Evolutionary conservation across 2,797 vertebrate genomes (phyloP).

Genomic region (Nothura maculosa): DNA sequence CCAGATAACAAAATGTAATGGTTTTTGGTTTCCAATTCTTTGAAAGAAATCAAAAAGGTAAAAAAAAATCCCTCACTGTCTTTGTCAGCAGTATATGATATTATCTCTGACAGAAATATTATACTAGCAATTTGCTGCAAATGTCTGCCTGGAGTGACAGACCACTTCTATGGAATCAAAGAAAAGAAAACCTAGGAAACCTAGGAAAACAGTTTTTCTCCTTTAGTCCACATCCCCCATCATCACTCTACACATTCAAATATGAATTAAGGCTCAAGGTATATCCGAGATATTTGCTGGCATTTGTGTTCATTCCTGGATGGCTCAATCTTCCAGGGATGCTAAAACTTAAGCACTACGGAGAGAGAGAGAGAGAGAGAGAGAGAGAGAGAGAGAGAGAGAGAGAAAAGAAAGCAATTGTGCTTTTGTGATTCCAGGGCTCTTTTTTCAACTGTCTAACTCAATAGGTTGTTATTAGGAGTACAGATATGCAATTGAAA

Average conservation of each 20-base stretch:
- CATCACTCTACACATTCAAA: neutral
- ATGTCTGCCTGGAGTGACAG: neutral
- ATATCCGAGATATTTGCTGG: neutral
- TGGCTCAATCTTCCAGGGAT: neutral
- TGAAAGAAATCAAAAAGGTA: neutral
- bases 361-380: too few species aligned
- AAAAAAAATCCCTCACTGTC: neutral
- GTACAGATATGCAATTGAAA: neutral
- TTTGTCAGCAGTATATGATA: neutral
- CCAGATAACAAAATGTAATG: too few species aligned
- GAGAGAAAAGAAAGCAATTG: neutral
- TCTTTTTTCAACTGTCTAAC: neutral
- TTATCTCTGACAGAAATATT: neutral
- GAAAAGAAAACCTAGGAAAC: neutral
- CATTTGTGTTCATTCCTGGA: neutral
- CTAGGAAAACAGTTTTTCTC: accelerated
- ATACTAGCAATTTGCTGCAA: neutral
- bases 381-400: too few species aligned
- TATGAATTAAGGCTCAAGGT: neutral
- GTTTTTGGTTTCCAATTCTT: neutral
- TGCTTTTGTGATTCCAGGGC: neutral
- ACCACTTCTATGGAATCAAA: neutral
- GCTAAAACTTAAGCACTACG: neutral
- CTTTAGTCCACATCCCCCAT: neutral
- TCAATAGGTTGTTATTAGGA: neutral